phyloP scores from a whole-genome alignment of 2,888 invertebrate genomes.

The Falcaria lacertinaria region DNA sequence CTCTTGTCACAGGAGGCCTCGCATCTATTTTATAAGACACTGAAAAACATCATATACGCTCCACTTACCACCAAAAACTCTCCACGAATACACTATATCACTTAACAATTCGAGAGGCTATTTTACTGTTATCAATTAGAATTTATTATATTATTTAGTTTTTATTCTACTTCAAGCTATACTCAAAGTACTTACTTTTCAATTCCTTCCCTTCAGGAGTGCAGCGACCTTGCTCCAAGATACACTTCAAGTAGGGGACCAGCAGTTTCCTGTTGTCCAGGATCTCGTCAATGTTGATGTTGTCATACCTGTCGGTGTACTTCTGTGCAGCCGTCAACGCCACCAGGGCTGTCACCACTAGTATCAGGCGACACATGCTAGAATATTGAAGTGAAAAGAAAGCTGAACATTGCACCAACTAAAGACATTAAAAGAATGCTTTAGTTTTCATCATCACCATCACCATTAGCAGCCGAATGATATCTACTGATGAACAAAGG shows the following conservation, averaged over 20 bases:
- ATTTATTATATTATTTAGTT: no score
- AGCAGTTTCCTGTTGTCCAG: slow-evolving; percentile 83
- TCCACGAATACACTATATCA: no score
- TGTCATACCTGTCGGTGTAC: slow-evolving; percentile 84
- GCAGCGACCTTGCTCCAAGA: slow-evolving; percentile 81
- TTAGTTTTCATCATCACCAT: no score
- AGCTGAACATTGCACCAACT: background rate
- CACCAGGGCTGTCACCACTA: slow-evolving; percentile 18
- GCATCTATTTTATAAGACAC: no score
- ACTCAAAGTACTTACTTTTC: slow-evolving; percentile 75
- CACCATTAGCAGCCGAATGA: no score
- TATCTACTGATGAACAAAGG: background rate
- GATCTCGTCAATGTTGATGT: slow-evolving; percentile 84
- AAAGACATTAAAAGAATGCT: background rate
- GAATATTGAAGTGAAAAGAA: slow-evolving; percentile 8
- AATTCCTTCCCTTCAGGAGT: slow-evolving; percentile 85
- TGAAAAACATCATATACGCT: no score
- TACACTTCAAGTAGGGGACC: slow-evolving; percentile 83
- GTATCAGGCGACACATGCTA: slow-evolving; percentile 37
- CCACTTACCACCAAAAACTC: no score
- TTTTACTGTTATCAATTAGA: no score
- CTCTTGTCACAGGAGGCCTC: no score
- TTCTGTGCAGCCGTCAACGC: slow-evolving; percentile 25
- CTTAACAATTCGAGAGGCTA: no score
- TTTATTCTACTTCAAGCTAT: background rate